Evolutionary conservation across 2,888 invertebrate species (phyloP), one percentile per base, ranked within the genome.

Genomic region (Caenorhabditis panamensis): DNA sequence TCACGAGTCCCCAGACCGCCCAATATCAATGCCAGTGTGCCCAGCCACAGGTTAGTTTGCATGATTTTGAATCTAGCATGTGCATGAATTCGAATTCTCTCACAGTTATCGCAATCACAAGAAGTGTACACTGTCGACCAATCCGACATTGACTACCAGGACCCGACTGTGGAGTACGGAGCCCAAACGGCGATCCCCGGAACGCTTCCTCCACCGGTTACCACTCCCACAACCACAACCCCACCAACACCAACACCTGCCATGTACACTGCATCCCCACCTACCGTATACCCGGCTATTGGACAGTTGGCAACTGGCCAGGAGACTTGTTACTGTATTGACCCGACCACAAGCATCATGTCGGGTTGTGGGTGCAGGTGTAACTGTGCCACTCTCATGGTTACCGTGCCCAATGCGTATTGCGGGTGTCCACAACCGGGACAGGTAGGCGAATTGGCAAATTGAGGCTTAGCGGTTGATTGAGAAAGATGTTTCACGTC

Each of bases 21-120:
- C 87, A 87, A 63, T 87, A 87, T 61, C 84, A 84, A 67, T 87
- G 87, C 68, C 81, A 80, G 51, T 87, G 87, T 66, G 71, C 69
- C n/a, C 81, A 69, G 31, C 68, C 58, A 22, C 59, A 80, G 13
- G 5, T 41, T 41, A 9, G 5, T 41, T 41, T 41, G 31, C 31
- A 31, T 31, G 31, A 31, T n/a, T n/a, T n/a, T n/a, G n/a, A n/a
- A n/a, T n/a, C n/a, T n/a, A n/a, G 31, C 31, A 31, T 31, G 41
- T 41, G 41, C 41, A 59, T 41, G 24, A n/a, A n/a, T n/a, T n/a
- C n/a, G n/a, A n/a, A n/a, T n/a, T n/a, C n/a, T 59, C 13, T 61
- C n/a, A 26, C 18, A 18, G 8, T 44, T 16, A 20, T 11, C 20
- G 49, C 31, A 31, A 49, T 61, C 51, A 31, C 56, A 56, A 36